Base-by-base conservation (phyloP, 2,797 vertebrate species). In the Notolabrus celidotus region DNA sequence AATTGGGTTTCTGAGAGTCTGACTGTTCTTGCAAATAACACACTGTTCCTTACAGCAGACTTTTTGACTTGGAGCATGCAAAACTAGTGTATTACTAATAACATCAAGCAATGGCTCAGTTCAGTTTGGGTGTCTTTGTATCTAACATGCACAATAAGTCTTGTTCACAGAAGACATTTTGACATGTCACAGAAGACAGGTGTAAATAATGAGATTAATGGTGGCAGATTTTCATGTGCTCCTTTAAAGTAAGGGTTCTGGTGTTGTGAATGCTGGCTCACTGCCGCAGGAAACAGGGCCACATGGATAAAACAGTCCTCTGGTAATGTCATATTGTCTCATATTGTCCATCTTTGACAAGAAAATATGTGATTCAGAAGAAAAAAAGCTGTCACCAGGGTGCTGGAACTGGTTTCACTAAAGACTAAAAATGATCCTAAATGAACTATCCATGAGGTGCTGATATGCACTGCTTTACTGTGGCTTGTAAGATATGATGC, bases 271-370 rank as follows among this genome's bases (percentile, higher is more conserved):
- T 34, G 27, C 31, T 43, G 27, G 7, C 43, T 31, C 25, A 41
- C 39, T 42, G 53, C n/a, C 57, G 45, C 20, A 51, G 39, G 42
- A 56, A 11, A 70, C 41, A 43, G 67, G 45, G 20, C 55, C 58
- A 62, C 16, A 61, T 29, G 10, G 59, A 42, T 19, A 42, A 15
- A 36, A 69, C 16, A 12, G 45, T n/a, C 6, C 16, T 45, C 58
- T 29, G 10, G 36, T 51, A 34, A 31, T 23, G 23, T 54, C 20
- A 23, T 42, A 25, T 34, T 27, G n/a, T n/a, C n/a, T n/a, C n/a
- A n/a, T 53, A 50, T 34, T 55, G 23, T 49, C 12, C 36, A 5
- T 38, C 16, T 51, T 20, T 39, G 53, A 69, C 27, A 11, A 58
- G 63, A 62, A 23, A 67, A 41, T 58, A 27, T 55, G 23, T 22